A percentile compares a stretch with the other conserved stretches of the same genome.
phyloP scores from a whole-genome alignment of 2,113 vertebrate species.

The Meles meles region DNA sequence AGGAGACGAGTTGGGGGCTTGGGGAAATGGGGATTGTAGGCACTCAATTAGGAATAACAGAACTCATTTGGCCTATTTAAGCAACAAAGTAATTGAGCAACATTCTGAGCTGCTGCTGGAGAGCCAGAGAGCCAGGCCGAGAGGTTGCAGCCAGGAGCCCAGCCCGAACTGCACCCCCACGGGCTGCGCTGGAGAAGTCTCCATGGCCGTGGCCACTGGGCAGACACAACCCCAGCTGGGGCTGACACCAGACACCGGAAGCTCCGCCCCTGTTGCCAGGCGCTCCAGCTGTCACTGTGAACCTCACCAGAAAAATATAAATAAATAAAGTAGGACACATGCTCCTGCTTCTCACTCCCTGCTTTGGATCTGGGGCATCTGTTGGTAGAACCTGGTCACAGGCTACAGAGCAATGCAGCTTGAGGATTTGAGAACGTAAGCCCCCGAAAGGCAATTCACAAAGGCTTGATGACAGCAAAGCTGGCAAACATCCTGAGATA shows the following conservation, averaged over 20 bases:
- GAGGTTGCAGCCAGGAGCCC: background rate
- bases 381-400: background rate
- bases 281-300: background rate
- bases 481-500: background rate
- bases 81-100: background rate
- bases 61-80: background rate
- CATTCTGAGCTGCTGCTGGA: no score
- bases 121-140: background rate
- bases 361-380: no score
- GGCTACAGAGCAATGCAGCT: background rate
- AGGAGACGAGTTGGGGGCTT: background rate
- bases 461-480: background rate
- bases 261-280: background rate
- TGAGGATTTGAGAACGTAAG: background rate
- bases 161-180: no score
- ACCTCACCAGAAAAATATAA: background rate
- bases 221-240: background rate
- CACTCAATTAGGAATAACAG: background rate
- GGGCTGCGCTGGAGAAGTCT: background rate
- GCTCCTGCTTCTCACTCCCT: background rate
- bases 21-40: background rate
- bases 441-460: no score
- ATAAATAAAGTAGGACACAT: background rate
- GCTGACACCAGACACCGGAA: background rate
- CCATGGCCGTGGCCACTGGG: rapidly evolving